Evolutionary conservation across 2,888 invertebrate species (phyloP), one percentile per base, ranked within the genome.

Genomic region (Zygothrica quintamaculata): DNA sequence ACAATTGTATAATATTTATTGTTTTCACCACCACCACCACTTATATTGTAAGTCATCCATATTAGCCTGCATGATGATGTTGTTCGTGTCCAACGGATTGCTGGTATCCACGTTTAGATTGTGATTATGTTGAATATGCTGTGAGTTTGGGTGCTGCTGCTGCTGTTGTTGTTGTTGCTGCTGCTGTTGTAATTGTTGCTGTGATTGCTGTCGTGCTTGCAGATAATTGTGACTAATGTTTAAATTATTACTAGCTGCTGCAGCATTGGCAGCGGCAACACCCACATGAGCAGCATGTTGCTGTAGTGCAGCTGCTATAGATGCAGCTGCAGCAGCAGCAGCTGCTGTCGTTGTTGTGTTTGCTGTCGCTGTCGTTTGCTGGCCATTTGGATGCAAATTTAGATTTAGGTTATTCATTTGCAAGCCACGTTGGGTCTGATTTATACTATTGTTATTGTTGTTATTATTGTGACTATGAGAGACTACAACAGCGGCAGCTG

Each of bases 41-140:
- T 89, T 89, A 89, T 89, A 89, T 70, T 89, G 90, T 87, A 89
- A 82, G 69, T 89, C 89, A 74, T 89, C 89, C 89, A 89, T 90
- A 79, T 89, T 89, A 56, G 90, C 89, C 82, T 89, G 89, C 89
- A 89, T 89, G 74, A 89, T 89, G 65, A 90, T 89, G 73, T 89
- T 89, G 75, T 89, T 89, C 42, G 90, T 70, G 69, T 88, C 88
- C 56, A 80, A 92, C 91, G 85, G 92, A 92, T 62, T 75, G 57
- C 62, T 56, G 42, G 71, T 79, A 31, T 81, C 87, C 40, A 87
- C 66, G 65, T 87, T 87, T 6, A 82, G 70, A 69, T 89, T 89
- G 13, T 77, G 87, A 75, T 88, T 57, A 75, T 73, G 77, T 42
- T 74, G 73, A 13, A 60, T 57, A 31, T 79, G 77, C n/a, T 73